A percentile compares a stretch with the other conserved stretches of the same genome.
Conservation (phyloP, 1,140 invertebrate genomes). For the Melitaea cinxia region DNA sequence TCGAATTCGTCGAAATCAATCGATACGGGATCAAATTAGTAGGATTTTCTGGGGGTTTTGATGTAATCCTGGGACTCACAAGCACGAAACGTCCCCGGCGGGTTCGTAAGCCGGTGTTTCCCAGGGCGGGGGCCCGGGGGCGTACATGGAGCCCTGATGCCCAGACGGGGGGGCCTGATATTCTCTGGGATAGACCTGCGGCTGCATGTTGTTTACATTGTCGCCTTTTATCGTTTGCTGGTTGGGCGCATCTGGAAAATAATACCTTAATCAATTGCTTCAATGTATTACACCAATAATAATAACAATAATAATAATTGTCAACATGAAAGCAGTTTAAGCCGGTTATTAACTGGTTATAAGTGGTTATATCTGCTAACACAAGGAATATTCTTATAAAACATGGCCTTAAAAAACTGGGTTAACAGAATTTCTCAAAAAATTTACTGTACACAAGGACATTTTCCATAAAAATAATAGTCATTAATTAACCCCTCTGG, state of each 20-base stretch:
- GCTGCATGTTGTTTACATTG: slow-evolving; percentile 81
- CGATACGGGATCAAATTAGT: slow-evolving; percentile 10
- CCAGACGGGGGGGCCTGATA: slow-evolving; percentile 58
- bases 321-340: not conserved
- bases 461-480: not conserved
- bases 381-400: not conserved
- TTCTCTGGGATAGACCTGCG: slow-evolving; percentile 62
- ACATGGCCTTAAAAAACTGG: not conserved
- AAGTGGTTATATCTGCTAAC: not conserved
- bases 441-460: not conserved
- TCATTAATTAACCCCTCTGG: not conserved
- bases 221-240: slow-evolving; percentile 76
- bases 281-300: not conserved
- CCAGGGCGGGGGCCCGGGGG: slow-evolving; percentile 62
- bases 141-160: slow-evolving; percentile 59
- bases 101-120: slow-evolving; percentile 74
- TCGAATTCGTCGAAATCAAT: not conserved
- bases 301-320: not conserved
- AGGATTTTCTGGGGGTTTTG: slow-evolving; percentile 8
- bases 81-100: slow-evolving; percentile 77
- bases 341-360: not conserved
- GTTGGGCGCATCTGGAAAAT: slow-evolving; percentile 77
- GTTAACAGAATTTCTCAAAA: not conserved
- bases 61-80: slow-evolving; percentile 69
- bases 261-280: slow-evolving; percentile 39